A percentile compares a stretch with the other conserved stretches of the same genome.
Conservation (phyloP, 2,888 invertebrate genomes). For the Himalopsyche anomala region DNA sequence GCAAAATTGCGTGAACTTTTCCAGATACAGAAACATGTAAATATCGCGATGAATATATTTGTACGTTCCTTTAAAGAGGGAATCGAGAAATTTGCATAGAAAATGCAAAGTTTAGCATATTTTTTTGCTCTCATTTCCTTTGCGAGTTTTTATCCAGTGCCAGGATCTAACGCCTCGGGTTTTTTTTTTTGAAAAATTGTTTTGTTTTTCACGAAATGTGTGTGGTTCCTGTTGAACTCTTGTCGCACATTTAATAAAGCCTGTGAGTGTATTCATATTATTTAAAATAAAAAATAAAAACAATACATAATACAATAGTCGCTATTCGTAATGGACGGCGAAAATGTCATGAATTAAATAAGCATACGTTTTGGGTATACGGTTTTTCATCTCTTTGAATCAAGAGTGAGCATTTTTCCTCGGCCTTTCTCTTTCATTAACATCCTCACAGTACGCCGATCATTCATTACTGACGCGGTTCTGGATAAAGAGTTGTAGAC, state of each 20-base stretch:
- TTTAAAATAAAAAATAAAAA: not conserved
- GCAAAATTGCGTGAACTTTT: not conserved
- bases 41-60: conserved; percentile 11
- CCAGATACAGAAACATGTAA: conserved; percentile 9
- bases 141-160: not conserved
- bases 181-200: conserved; percentile 3
- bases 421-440: too few relatives aligned
- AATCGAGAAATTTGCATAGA: conserved; percentile 26
- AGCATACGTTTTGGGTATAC: too few relatives aligned
- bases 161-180: not conserved
- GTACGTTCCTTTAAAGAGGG: conserved; percentile 12
- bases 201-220: not conserved
- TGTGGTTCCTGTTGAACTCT: not conserved
- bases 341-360: too few relatives aligned
- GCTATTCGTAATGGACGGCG: too few relatives aligned
- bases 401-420: too few relatives aligned
- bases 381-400: too few relatives aligned
- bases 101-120: conserved; percentile 26
- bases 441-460: too few relatives aligned
- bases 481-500: too few relatives aligned
- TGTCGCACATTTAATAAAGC: not conserved
- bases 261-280: not conserved
- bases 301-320: too few relatives aligned
- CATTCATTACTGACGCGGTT: too few relatives aligned
- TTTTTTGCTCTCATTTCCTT: not conserved